These are phyloP conservation scores for Serranus cabrilla DNA, from an alignment of 2,797 vertebrate genomes.

Conservation along the genomic window DNA sequence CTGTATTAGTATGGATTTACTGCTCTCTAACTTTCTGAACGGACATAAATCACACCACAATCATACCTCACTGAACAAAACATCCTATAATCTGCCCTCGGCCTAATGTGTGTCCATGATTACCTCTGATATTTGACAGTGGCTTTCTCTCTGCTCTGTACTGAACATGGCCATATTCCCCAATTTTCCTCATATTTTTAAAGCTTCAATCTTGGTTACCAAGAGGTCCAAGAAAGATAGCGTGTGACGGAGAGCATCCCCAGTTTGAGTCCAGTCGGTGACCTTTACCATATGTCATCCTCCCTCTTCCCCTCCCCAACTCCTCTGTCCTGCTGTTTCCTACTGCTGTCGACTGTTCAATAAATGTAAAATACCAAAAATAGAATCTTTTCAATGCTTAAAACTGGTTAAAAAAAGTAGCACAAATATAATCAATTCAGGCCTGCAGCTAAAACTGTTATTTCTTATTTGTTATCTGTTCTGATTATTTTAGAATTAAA, in stretches of 20 bases:
- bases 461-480: background rate
- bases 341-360: conserved; percentile 7
- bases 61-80: conserved; percentile 12
- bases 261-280: conserved; percentile 3
- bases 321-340: conserved; percentile 14
- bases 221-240: background rate
- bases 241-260: background rate
- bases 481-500: background rate
- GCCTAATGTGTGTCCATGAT: conserved; percentile 8
- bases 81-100: conserved; percentile 29
- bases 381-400: background rate
- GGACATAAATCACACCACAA: conserved; percentile 36
- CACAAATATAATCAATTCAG: background rate
- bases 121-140: conserved; percentile 15
- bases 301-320: background rate
- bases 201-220: conserved; percentile 10
- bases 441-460: background rate
- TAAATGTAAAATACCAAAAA: conserved; percentile 27
- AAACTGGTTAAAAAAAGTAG: background rate
- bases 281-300: conserved; percentile 43
- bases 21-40: conserved; percentile 26
- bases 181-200: conserved; percentile 13
- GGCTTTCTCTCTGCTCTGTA: background rate
- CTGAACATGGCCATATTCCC: background rate
- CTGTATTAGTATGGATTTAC: conserved; percentile 31